Conservation (phyloP, 2,888 invertebrate genomes). For the Morpho helenor region DNA sequence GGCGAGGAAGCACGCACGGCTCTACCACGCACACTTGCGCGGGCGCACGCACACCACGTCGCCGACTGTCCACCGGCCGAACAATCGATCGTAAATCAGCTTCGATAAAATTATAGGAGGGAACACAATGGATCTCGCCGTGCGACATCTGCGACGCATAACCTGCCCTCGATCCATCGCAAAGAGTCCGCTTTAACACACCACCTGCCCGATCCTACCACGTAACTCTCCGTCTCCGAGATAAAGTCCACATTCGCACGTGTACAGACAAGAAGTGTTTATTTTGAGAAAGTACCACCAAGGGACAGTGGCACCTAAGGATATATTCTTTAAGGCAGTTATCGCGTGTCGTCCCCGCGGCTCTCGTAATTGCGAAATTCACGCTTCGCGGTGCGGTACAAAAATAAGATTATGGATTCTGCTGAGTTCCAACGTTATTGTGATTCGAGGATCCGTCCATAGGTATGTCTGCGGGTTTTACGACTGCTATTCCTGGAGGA, state of each 20-base stretch:
- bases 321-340: slow-evolving; percentile 43
- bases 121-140: slow-evolving; percentile 72
- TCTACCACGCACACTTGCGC: slow-evolving; percentile 46
- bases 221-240: slow-evolving; percentile 64
- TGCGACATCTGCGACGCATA: slow-evolving; percentile 61
- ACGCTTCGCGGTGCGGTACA: slow-evolving; percentile 78
- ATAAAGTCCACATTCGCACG: slow-evolving; percentile 76
- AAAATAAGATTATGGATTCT: slow-evolving; percentile 80
- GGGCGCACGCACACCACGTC: slow-evolving; percentile 60
- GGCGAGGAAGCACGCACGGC: slow-evolving; percentile 40
- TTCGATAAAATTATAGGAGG: slow-evolving; percentile 80
- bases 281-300: slow-evolving; percentile 61
- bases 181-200: slow-evolving; percentile 67
- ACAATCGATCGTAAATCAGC: slow-evolving; percentile 79
- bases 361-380: slow-evolving; percentile 77
- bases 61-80: slow-evolving; percentile 70
- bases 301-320: slow-evolving; percentile 50
- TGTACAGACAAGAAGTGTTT: slow-evolving; percentile 74
- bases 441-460: slow-evolving; percentile 79
- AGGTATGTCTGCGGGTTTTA: slow-evolving; percentile 75
- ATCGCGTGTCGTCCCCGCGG: slow-evolving; percentile 41
- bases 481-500: slow-evolving; percentile 76
- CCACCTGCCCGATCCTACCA: slow-evolving; percentile 47
- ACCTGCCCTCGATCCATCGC: slow-evolving; percentile 58
- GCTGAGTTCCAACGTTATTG: slow-evolving; percentile 76